Conservation (phyloP, 2,888 invertebrate genomes). For the Agonopterix subpropinquella region DNA sequence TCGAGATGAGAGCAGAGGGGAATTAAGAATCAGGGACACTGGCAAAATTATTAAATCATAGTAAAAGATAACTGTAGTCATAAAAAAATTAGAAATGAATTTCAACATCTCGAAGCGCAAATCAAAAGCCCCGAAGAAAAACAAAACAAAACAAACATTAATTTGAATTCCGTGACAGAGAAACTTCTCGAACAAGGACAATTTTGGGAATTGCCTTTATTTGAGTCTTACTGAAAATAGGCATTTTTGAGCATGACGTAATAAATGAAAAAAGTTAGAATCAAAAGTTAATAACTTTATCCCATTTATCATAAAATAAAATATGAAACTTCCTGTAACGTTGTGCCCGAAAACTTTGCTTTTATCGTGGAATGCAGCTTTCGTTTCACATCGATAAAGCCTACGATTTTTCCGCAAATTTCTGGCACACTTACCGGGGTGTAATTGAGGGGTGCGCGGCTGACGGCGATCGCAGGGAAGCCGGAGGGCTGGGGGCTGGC, state of each 20-base stretch:
- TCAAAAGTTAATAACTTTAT: conserved; percentile 69
- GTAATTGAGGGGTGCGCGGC: conserved; percentile 94
- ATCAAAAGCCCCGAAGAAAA: conserved; percentile 59
- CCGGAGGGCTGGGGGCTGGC: conserved; percentile 98
- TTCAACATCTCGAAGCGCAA: conserved; percentile 44
- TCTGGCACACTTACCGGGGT: conserved; percentile 83
- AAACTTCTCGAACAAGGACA: conserved; percentile 65
- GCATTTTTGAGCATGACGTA: conserved; percentile 67
- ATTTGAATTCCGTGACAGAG: conserved; percentile 69
- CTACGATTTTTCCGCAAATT: background rate
- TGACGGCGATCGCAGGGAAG: conserved; percentile 95
- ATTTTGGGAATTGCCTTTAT: conserved; percentile 69
- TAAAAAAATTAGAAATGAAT: conserved; percentile 32
- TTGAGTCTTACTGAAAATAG: conserved; percentile 57
- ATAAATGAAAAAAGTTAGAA: conserved; percentile 74
- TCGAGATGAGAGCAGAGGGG: too few species aligned
- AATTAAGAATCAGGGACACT: too few species aligned
- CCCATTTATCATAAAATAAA: conserved; percentile 71
- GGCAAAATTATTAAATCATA: too few species aligned
- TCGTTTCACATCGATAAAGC: background rate
- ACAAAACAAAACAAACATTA: conserved; percentile 72
- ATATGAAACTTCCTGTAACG: conserved; percentile 41
- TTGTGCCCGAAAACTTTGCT: conserved; percentile 28
- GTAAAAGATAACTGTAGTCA: background rate
- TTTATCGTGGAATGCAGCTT: conserved; percentile 16